Evolutionary conservation across 1,140 invertebrate genomes (phyloP), one percentile per base, ranked within the genome.

Genomic region (Cotesia typhae): DNA sequence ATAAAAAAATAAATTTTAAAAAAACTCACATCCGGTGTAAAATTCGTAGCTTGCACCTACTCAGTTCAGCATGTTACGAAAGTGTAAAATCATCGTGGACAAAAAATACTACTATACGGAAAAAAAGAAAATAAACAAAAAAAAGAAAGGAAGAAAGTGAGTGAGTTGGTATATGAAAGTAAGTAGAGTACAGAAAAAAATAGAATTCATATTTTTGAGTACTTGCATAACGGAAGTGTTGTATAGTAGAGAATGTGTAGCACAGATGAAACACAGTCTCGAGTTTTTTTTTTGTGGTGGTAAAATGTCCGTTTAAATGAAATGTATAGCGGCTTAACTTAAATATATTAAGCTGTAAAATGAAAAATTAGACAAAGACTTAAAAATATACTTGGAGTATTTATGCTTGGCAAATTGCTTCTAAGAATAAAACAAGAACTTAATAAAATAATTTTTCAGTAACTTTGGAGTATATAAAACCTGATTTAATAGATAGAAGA

Each of bases 1-100:
- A n/a, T n/a, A 20, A 66, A 52, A 5, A 66, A 4, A 1, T 59
- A 41, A 64, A 52, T 17, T 14, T 14, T 51, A 38, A 41, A 47
- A 71, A 55, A 66, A 66, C 28, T 63, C 4, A 52, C 59, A 71
- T 71, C 70, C 70, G 61, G 70, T 71, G 70, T 71, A 61, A 51
- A 71, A 71, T 66, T 71, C 60, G 9, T 65, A 51, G 51, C 47
- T 10, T 17, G 28, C 47, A 37, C 37, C 12, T 64, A 64, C 63
- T 64, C 41, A 28, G 63, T 47, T 47, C n/a, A 57, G n/a, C 17
- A 38, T 28, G n/a, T 59, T 63, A 53, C 36, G 35, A 66, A 52
- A 37, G 61, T 71, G 70, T 65, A 66, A 71, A 71, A 71, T 71
- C 61, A 65, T 65, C 70, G 14, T 52, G 47, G 51, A 20, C 12